Conservation (phyloP, 92 coral and sea anemone genomes). For the Phenganax stokvisi region DNA sequence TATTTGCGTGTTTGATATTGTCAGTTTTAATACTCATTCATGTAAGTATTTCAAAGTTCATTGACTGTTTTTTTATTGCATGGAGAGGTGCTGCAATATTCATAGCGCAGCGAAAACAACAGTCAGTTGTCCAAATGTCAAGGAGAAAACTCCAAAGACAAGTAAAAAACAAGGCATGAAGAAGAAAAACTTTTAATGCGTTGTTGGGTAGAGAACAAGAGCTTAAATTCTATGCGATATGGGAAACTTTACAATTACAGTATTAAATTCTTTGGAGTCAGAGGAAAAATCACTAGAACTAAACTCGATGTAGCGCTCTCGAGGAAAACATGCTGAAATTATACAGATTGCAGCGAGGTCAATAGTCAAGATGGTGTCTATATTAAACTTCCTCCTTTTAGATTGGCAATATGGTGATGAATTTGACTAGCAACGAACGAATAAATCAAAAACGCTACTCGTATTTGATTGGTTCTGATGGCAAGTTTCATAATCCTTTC, state of each 20-base stretch:
- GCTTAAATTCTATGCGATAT: no score
- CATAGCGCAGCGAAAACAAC: no score
- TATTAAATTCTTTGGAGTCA: not conserved
- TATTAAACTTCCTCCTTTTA: slow-evolving; percentile 27
- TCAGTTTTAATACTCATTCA: slow-evolving; percentile 64
- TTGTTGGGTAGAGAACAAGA: no score
- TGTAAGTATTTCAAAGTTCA: slow-evolving; percentile 44
- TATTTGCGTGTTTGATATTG: slow-evolving; percentile 57
- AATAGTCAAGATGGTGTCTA: not conserved
- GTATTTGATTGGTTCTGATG: slow-evolving; percentile 71
- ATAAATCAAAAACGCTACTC: slow-evolving; percentile 78
- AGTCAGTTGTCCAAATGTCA: no score
- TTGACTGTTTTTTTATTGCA: no score
- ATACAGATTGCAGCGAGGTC: no score
- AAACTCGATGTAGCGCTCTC: no score
- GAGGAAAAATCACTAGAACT: not conserved
- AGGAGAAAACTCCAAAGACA: no score
- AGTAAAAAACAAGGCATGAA: no score
- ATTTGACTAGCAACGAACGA: slow-evolving; percentile 88
- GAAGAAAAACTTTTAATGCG: no score
- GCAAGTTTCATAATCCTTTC: slow-evolving; percentile 77
- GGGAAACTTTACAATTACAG: no score
- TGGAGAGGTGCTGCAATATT: no score
- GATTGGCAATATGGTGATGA: slow-evolving; percentile 67
- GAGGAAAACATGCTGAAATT: not conserved